Conservation (phyloP, 1,140 invertebrate genomes). For the Pectinophora gossypiella region DNA sequence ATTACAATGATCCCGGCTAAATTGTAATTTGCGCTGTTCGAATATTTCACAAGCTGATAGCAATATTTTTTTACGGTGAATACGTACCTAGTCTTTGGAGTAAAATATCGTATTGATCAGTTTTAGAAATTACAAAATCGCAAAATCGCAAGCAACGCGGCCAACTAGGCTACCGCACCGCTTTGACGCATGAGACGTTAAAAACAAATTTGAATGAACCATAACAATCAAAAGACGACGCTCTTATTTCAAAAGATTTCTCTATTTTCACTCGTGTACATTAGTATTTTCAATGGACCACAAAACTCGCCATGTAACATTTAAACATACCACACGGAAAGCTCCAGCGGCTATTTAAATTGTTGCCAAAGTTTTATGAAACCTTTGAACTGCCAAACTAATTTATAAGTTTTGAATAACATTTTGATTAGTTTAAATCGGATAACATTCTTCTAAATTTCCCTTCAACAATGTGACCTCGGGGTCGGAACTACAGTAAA, state of each 20-base stretch:
- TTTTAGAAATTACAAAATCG: slow-evolving; percentile 17
- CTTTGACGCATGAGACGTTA: slow-evolving; percentile 47
- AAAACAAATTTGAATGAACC: slow-evolving; percentile 62
- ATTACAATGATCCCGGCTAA: background rate
- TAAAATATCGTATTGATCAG: slow-evolving; percentile 21
- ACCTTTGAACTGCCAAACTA: slow-evolving; percentile 3
- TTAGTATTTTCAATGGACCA: slow-evolving; percentile 46
- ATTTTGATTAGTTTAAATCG: slow-evolving; percentile 7
- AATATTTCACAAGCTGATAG: slow-evolving; percentile 15
- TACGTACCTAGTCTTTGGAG: background rate
- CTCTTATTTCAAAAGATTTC: slow-evolving; percentile 43
- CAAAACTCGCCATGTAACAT: slow-evolving; percentile 14
- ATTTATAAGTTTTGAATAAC: slow-evolving; percentile 1
- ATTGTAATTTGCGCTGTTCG: background rate
- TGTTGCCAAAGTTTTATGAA: slow-evolving; percentile 4
- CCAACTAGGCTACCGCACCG: slow-evolving; percentile 43
- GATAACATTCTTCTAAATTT: background rate
- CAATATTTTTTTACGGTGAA: slow-evolving; percentile 11
- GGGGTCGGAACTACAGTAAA: too few species aligned
- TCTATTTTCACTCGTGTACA: slow-evolving; percentile 24
- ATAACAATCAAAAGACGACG: slow-evolving; percentile 46
- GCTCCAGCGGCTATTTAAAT: slow-evolving; percentile 1
- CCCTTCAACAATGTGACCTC: background rate
- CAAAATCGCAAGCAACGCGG: slow-evolving; percentile 41
- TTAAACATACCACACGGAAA: slow-evolving; percentile 14